phyloP scores from a whole-genome alignment of 2,113 vertebrate genomes.

The Tychaedon coryphoeus region DNA sequence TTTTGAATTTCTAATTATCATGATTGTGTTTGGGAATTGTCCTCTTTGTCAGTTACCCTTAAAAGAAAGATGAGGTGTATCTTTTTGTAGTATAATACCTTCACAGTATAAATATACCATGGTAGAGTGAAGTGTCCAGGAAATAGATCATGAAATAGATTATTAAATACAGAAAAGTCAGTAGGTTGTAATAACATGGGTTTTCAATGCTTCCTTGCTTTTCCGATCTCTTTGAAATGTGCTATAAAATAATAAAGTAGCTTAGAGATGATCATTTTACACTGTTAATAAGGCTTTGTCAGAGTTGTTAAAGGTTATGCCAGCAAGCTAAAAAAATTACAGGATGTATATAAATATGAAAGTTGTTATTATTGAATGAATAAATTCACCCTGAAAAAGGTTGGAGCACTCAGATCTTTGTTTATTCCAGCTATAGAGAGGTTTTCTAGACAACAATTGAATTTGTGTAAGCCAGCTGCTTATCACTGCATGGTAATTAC shows the following conservation, averaged over 20 bases:
- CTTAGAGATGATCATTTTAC: neutral
- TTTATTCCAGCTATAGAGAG: neutral
- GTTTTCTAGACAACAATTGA: neutral
- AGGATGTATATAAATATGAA: neutral
- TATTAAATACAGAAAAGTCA: neutral
- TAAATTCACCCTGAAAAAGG: neutral
- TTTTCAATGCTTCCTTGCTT: neutral
- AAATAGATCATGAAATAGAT: neutral
- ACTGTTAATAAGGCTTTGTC: neutral
- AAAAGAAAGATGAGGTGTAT: neutral
- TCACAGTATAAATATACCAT: neutral
- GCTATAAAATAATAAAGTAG: neutral
- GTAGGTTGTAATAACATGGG: neutral
- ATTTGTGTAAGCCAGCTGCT: neutral
- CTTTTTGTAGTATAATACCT: neutral
- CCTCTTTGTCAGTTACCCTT: neutral
- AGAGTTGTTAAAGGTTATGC: neutral
- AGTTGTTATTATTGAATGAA: neutral
- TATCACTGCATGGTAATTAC: neutral
- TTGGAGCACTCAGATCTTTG: neutral
- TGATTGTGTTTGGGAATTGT: neutral
- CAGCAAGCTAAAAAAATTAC: neutral
- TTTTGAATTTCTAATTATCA: neutral
- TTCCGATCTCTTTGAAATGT: neutral
- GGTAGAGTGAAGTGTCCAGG: neutral